Percentiles rank a stretch among this genome's conserved stretches.
phyloP scores from a whole-genome alignment of 2,113 vertebrate genomes.

The Podarcis raffonei region DNA sequence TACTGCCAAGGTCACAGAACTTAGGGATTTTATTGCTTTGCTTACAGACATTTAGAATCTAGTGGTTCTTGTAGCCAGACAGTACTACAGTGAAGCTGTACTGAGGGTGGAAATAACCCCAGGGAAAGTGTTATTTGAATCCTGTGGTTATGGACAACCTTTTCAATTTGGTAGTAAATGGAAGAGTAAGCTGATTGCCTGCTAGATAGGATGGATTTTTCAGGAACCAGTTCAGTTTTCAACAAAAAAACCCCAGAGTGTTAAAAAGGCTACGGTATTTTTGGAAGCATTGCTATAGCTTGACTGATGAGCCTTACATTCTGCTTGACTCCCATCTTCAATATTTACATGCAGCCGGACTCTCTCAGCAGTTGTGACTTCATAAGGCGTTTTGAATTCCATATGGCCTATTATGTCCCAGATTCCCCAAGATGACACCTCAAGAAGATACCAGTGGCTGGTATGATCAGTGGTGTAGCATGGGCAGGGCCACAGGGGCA shows the following conservation, averaged over 20 bases:
- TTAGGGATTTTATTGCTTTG: not conserved
- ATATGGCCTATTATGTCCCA: not conserved
- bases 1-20: not conserved
- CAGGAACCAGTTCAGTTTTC: not conserved
- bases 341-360: not conserved
- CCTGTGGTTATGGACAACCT: not conserved
- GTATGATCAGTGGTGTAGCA: no score
- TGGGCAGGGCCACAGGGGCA: no score
- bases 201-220: not conserved
- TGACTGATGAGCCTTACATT: not conserved
- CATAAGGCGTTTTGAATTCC: not conserved
- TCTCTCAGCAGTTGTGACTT: not conserved
- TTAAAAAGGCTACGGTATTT: not conserved
- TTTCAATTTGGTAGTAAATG: not conserved
- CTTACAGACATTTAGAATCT: not conserved
- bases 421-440: not conserved
- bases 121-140: not conserved
- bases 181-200: slow-evolving; percentile 23
- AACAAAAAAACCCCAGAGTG: not conserved
- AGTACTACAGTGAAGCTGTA: slow-evolving; percentile 11
- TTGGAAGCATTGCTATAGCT: not conserved
- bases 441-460: no score
- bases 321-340: not conserved
- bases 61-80: not conserved
- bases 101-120: not conserved